These are phyloP conservation scores for Alosa alosa DNA, from an alignment of 2,113 vertebrate genomes.

Conservation along the genomic window DNA sequence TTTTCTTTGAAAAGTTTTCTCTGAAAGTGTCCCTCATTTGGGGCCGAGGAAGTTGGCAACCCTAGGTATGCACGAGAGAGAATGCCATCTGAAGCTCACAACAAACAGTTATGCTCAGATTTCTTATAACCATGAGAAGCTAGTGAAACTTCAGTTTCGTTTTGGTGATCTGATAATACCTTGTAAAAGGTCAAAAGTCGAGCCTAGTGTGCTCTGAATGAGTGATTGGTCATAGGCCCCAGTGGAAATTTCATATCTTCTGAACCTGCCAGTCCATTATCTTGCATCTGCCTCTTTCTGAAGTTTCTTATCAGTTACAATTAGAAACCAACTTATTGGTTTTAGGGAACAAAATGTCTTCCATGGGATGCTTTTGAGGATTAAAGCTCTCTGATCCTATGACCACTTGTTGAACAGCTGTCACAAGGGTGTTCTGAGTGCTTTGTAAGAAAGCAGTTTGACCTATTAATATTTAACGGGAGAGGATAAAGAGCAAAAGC, in stretches of 20 bases:
- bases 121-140: neutral
- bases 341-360: neutral
- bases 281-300: neutral
- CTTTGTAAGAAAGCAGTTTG: slow-evolving; percentile 4
- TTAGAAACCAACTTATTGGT: neutral
- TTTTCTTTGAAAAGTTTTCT: no score
- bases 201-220: neutral
- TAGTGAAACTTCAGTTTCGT: neutral
- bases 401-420: neutral
- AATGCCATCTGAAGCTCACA: neutral
- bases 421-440: neutral
- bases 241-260: neutral
- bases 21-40: no score
- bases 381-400: neutral
- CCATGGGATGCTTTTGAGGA: neutral
- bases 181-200: neutral
- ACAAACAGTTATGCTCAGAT: neutral
- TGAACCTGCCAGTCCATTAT: neutral
- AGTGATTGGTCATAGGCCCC: neutral
- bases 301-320: no score
- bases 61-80: no score
- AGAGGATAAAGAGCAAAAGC: neutral
- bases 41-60: no score
- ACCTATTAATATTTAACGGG: neutral
- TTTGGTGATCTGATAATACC: neutral